Evolutionary conservation across 2,888 invertebrate species (phyloP).

Genomic region (Eudemis profundana): DNA sequence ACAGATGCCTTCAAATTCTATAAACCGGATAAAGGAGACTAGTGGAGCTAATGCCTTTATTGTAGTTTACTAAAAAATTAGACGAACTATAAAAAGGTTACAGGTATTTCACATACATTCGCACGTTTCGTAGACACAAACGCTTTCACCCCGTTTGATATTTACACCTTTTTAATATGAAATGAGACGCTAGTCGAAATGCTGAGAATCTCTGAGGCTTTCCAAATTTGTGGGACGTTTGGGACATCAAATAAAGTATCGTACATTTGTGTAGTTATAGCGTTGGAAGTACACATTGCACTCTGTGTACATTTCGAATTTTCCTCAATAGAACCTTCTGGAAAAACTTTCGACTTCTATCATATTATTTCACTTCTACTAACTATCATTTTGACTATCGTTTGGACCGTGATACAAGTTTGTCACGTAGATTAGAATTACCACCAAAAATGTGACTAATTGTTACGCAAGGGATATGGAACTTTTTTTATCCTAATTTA

Average conservation of each 20-base stretch:
- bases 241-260: slow-evolving; percentile 20
- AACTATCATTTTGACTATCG: slow-evolving; percentile 44
- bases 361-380: slow-evolving; percentile 42
- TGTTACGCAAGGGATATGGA: slow-evolving; percentile 47
- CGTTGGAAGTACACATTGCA: slow-evolving; percentile 42
- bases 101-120: too few species aligned
- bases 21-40: too few species aligned
- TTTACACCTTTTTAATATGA: background rate
- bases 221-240: slow-evolving; percentile 29
- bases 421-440: slow-evolving; percentile 43
- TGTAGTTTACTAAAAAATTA: too few species aligned
- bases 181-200: background rate
- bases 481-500: slow-evolving; percentile 43
- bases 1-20: slow-evolving; percentile 25
- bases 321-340: slow-evolving; percentile 55
- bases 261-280: slow-evolving; percentile 53
- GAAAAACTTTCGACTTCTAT: slow-evolving; percentile 46
- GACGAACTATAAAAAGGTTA: too few species aligned
- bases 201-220: slow-evolving; percentile 25
- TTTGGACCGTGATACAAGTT: slow-evolving; percentile 35
- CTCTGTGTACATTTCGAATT: slow-evolving; percentile 54
- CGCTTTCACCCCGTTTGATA: too few species aligned
- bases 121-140: too few species aligned
- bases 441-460: slow-evolving; percentile 58
- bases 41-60: too few species aligned